phyloP scores from a whole-genome alignment of 2,113 vertebrate genomes.

The Percopsis transmontana region DNA sequence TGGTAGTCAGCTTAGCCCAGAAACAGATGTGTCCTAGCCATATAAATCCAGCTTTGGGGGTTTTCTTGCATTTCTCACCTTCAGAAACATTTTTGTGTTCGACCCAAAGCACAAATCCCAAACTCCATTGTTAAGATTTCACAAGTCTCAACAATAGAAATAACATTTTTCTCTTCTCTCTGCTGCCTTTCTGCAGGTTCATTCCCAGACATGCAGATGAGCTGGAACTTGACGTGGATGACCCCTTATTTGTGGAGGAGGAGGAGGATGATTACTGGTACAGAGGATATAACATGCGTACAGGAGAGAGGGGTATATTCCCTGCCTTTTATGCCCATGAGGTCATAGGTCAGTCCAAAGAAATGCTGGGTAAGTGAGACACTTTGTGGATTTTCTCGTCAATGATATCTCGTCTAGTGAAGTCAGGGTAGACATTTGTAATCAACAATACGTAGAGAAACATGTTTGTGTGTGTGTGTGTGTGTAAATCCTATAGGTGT shows the following conservation, averaged over 20 bases:
- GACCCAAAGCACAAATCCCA: neutral
- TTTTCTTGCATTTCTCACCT: neutral
- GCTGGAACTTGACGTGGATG: slow-evolving; percentile 93
- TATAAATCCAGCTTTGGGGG: neutral
- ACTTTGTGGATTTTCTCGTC: neutral
- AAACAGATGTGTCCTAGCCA: slow-evolving; percentile 21
- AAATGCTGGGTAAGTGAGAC: slow-evolving; percentile 79
- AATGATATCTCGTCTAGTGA: neutral
- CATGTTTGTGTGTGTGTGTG: neutral
- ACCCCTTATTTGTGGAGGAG: slow-evolving; percentile 91
- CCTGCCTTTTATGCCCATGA: slow-evolving; percentile 95
- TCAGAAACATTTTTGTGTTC: neutral
- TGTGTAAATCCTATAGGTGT: slow-evolving; percentile 70
- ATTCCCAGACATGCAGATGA: slow-evolving; percentile 94
- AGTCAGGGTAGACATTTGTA: neutral
- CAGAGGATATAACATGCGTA: slow-evolving; percentile 96
- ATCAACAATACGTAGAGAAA: too few species aligned
- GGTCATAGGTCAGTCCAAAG: slow-evolving; percentile 85
- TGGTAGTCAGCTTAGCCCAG: slow-evolving; percentile 33
- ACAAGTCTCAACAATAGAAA: neutral
- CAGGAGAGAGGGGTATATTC: slow-evolving; percentile 92
- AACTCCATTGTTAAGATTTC: neutral
- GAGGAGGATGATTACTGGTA: slow-evolving; percentile 98
- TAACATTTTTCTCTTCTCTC: neutral
- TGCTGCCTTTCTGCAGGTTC: slow-evolving; percentile 81